Conservation (phyloP, 2,888 invertebrate genomes). For the Drosophila paranaensis region DNA sequence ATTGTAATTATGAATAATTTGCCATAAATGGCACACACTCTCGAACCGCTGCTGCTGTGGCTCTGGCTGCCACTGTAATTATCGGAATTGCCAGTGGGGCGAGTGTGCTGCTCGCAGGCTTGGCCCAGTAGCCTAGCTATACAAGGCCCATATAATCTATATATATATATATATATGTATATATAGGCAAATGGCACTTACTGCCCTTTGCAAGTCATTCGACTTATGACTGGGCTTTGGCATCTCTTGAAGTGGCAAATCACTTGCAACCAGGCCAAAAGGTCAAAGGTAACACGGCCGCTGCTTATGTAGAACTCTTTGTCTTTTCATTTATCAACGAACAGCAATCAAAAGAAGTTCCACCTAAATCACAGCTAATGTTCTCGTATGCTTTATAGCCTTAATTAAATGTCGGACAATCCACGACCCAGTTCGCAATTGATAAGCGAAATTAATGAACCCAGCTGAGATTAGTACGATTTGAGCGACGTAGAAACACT, state of each 20-base stretch:
- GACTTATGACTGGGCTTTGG: slow-evolving; percentile 14
- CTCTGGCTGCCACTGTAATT: slow-evolving; percentile 50
- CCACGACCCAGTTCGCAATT: slow-evolving; percentile 10
- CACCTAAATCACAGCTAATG: slow-evolving; percentile 13
- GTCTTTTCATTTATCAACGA: background rate
- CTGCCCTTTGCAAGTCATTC: slow-evolving; percentile 14
- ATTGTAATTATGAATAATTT: slow-evolving; percentile 74
- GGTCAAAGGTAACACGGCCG: slow-evolving; percentile 56
- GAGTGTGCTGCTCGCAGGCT: slow-evolving; percentile 29
- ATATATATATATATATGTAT: slow-evolving; percentile 4
- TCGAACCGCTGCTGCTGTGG: slow-evolving; percentile 5
- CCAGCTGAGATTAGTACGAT: slow-evolving; percentile 12
- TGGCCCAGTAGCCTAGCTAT: slow-evolving; percentile 52
- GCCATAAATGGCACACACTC: slow-evolving; percentile 65
- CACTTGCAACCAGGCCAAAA: slow-evolving; percentile 44
- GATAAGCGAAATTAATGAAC: slow-evolving; percentile 24
- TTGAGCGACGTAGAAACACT: background rate
- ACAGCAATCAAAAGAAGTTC: background rate
- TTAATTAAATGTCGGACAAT: slow-evolving; percentile 2
- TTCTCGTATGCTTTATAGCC: slow-evolving; percentile 7
- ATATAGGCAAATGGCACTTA: slow-evolving; percentile 35
- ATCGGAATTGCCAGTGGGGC: slow-evolving; percentile 63
- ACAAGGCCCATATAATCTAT: slow-evolving; percentile 9
- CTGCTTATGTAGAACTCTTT: background rate
- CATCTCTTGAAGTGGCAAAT: slow-evolving; percentile 19